Evolutionary conservation across 64 coral and sea anemone genomes (phyloP), one percentile per base, ranked within the genome.

Genomic region (Montipora foliosa): DNA sequence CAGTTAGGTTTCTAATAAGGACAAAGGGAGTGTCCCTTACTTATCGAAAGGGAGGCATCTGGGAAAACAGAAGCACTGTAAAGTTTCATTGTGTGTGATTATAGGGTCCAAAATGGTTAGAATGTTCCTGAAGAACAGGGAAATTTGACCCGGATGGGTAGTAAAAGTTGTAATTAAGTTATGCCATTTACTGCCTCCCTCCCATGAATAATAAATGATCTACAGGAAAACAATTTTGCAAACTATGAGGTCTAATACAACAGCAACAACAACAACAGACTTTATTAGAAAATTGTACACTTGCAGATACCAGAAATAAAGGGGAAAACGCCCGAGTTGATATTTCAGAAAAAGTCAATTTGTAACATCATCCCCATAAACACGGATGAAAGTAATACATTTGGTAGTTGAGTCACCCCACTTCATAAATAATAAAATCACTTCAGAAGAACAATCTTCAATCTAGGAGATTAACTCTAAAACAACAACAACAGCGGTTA

Each of bases 1-100:
- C 74, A 89, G 75, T 89, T 89, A 89, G 88, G 88, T 89, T 89
- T 89, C 75, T 77, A 89, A 75, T 89, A 89, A 88, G 85, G 85
- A 88, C 68, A 73, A 88, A 88, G 85, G 85, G 66, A 87, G 83
- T 87, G 83, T 71, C 58, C 83, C 83, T 87, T 87, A 87, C 62
- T 87, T 87, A 46, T 70, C 66, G 83, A 87, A 69, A 11, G 51
- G 83, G 62, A 69, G 67, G 67, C 67, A 69, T 69, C 13, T 69
- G 67, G 83, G 83, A 64, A 87, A 87, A 87, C 48, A 44, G 60
- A 72, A 62, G 83, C 83, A 46, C 83, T 87, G 60, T 87, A 87
- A 87, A n/a, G n/a, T n/a, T n/a, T n/a, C 83, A 67, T 87, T 69
- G 66, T 64, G 60, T 85, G 68, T 69, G 67, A 69, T 69, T 4